A percentile compares a stretch with the other conserved stretches of the same genome.
Conservation (phyloP, 2,888 invertebrate genomes). For the Limnephilus rhombicus region DNA sequence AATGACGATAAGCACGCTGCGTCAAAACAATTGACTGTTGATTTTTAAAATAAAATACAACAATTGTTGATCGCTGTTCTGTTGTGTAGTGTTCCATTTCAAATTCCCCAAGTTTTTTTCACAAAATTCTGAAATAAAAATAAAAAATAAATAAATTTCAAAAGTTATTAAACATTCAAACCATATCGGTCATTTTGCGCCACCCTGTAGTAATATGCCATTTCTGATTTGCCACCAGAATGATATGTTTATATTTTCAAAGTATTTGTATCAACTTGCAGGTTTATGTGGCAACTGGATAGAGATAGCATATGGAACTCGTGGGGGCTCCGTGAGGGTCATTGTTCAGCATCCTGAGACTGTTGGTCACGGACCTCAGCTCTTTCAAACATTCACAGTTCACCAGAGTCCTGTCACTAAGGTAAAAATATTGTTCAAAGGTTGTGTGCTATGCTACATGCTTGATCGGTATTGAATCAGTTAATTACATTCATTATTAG, state of each 20-base stretch:
- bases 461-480: neutral
- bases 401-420: slow-evolving; percentile 97
- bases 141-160: too few relatives aligned
- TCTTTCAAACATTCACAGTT: slow-evolving; percentile 98
- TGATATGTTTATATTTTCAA: slow-evolving; percentile 3
- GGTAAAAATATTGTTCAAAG: slow-evolving; percentile 73
- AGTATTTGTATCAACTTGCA: slow-evolving; percentile 70
- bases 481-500: neutral
- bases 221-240: neutral
- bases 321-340: slow-evolving; percentile 95
- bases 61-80: too few relatives aligned
- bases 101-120: too few relatives aligned
- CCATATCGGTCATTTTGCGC: too few relatives aligned
- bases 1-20: too few relatives aligned
- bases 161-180: too few relatives aligned
- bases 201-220: too few relatives aligned
- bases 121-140: too few relatives aligned
- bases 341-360: slow-evolving; percentile 99
- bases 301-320: slow-evolving; percentile 99
- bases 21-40: too few relatives aligned
- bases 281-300: slow-evolving; percentile 99
- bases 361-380: slow-evolving; percentile 97
- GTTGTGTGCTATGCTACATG: too few relatives aligned
- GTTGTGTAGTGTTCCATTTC: too few relatives aligned
- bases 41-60: too few relatives aligned